A percentile compares a stretch with the other conserved stretches of the same genome.
phyloP scores from a whole-genome alignment of 2,113 vertebrate species.

The Vulpes ferrilata region DNA sequence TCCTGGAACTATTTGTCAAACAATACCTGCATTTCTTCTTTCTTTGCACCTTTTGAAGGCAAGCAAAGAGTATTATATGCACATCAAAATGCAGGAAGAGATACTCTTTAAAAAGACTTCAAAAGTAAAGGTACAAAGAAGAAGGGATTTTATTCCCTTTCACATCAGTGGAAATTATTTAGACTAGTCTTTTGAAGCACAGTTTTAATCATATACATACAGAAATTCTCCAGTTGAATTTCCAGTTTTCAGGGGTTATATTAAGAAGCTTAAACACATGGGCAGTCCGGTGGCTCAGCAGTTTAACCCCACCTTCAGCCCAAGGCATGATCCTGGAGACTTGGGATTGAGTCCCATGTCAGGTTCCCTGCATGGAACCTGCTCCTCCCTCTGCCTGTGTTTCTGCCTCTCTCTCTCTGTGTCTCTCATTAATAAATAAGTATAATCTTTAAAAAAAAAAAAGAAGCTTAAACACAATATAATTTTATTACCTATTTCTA shows the following conservation, averaged over 20 bases:
- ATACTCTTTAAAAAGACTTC: background rate
- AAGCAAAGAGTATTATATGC: background rate
- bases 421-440: no score
- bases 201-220: background rate
- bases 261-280: background rate
- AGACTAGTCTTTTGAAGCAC: background rate
- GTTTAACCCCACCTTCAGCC: no score
- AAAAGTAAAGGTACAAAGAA: background rate
- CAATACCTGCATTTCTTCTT: background rate
- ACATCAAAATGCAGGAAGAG: background rate
- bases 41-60: background rate
- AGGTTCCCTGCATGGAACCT: no score
- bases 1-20: background rate
- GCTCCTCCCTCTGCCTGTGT: no score
- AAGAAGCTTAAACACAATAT: no score
- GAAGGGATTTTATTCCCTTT: background rate
- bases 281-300: no score
- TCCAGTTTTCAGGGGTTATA: background rate
- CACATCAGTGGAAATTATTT: background rate
- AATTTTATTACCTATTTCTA: no score
- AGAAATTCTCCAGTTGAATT: background rate
- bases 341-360: no score
- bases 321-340: no score
- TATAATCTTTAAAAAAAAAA: no score
- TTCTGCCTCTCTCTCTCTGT: no score